A percentile compares a stretch with the other conserved stretches of the same genome.
Conservation (phyloP, 1,140 invertebrate species). For the Myzus persicae region DNA sequence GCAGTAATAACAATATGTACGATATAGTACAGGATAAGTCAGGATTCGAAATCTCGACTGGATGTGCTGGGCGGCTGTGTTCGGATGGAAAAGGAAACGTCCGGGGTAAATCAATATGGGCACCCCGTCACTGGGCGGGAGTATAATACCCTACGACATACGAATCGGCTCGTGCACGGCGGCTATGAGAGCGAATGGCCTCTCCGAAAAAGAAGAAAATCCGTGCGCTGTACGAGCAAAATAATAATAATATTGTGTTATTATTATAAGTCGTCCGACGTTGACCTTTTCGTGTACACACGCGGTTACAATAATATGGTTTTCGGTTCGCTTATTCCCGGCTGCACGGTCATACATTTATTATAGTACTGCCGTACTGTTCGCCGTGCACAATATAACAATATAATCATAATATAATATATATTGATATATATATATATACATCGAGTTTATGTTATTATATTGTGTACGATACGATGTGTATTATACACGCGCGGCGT, state of each 20-base stretch:
- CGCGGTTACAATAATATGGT: background rate
- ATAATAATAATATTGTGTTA: background rate
- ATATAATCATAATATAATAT: background rate
- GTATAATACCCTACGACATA: background rate
- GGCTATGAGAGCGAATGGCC: background rate
- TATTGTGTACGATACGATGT: background rate
- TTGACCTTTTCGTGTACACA: background rate
- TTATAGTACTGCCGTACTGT: accelerated
- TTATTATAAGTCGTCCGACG: background rate
- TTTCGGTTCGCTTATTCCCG: background rate
- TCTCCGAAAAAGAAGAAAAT: background rate
- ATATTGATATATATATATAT: background rate
- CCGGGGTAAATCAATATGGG: constrained; percentile 38
- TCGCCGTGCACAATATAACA: too few relatives aligned
- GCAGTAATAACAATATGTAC: too few relatives aligned
- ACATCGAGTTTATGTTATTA: too few relatives aligned
- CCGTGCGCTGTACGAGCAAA: background rate
- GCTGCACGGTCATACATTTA: too few relatives aligned
- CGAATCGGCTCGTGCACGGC: background rate
- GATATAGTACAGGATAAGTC: too few relatives aligned
- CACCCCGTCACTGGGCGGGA: constrained; percentile 36
- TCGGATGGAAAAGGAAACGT: background rate
- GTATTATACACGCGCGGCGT: background rate
- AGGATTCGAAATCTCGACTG: background rate
- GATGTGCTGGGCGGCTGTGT: background rate